Evolutionary conservation across 2,888 invertebrate species (phyloP).

Genomic region (Hymenopus coronatus): DNA sequence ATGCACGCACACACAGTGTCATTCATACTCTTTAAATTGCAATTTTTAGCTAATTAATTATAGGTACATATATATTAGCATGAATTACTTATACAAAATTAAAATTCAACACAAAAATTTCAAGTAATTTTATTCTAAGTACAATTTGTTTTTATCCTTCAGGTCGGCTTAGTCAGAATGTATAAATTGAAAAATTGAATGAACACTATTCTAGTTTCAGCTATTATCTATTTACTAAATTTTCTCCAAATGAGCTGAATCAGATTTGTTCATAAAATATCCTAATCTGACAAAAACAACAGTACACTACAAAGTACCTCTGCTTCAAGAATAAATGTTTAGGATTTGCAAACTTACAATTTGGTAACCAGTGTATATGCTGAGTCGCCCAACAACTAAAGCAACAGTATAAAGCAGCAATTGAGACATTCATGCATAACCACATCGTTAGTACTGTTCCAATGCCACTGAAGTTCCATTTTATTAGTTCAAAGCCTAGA

Average conservation of each 20-base stretch:
- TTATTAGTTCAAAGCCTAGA: constrained; percentile 59
- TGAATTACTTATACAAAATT: no score
- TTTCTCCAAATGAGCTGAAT: neutral
- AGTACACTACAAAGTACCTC: neutral
- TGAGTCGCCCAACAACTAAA: constrained; percentile 53
- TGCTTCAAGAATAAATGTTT: neutral
- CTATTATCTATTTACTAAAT: neutral
- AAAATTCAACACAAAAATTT: no score
- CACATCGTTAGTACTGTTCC: constrained; percentile 57
- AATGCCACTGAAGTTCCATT: constrained; percentile 58
- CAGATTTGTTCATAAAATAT: neutral
- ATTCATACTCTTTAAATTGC: no score
- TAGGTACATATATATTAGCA: no score
- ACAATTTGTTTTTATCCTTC: no score
- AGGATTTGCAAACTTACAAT: constrained; percentile 43
- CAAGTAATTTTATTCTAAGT: no score
- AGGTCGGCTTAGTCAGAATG: no score
- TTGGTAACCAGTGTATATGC: constrained; percentile 40
- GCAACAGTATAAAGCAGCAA: constrained; percentile 47
- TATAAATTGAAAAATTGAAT: neutral
- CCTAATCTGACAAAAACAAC: neutral
- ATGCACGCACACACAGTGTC: no score
- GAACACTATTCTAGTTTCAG: neutral
- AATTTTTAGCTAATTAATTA: no score
- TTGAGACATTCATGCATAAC: constrained; percentile 50